Percentiles rank a stretch among this genome's conserved stretches.
Conservation (phyloP, 2,888 invertebrate species). For the Syrista parreyssii region DNA sequence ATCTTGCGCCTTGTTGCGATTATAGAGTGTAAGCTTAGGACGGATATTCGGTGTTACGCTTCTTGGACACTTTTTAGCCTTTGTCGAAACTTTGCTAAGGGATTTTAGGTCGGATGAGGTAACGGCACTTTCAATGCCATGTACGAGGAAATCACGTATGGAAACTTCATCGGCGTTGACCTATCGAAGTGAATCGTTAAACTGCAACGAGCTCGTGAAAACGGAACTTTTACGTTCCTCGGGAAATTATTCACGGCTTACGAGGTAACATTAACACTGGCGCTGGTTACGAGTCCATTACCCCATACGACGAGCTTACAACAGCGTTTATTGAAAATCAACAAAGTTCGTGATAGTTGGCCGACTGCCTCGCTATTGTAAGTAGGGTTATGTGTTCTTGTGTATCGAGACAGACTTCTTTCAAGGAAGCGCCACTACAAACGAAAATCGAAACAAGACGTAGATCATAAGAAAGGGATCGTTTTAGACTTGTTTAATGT, state of each 20-base stretch:
- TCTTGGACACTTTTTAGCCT: not conserved
- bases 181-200: not conserved
- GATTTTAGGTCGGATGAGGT: not conserved
- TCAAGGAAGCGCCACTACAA: no score
- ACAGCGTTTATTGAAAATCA: constrained; percentile 1
- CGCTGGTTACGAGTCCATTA: constrained; percentile 2
- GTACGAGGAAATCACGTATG: not conserved
- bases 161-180: not conserved
- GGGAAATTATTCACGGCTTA: not conserved
- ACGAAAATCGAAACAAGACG: no score
- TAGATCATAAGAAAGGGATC: no score
- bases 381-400: no score
- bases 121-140: not conserved
- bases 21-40: not conserved
- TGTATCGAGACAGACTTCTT: no score
- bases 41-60: not conserved
- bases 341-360: not conserved
- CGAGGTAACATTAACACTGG: not conserved
- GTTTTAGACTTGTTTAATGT: no score
- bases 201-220: not conserved
- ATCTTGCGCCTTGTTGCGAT: not conserved
- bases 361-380: not conserved
- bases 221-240: not conserved
- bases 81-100: not conserved
- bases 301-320: not conserved